Evolutionary conservation across 2,888 invertebrate species (phyloP), one percentile per base, ranked within the genome.

Genomic region (Lithosia quadra): DNA sequence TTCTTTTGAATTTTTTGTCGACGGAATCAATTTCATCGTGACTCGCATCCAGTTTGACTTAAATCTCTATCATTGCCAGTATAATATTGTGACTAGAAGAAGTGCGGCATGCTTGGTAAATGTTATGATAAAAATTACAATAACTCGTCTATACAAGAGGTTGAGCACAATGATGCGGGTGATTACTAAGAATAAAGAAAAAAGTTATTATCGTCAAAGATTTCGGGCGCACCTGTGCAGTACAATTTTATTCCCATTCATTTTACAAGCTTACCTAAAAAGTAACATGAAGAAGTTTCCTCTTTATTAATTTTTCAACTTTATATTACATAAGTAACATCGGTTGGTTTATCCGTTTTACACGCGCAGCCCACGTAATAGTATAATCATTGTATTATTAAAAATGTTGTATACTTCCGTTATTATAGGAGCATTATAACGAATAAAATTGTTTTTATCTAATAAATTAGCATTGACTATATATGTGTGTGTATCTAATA

Each of bases 271-370:
- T 92, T 88, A 91, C 92, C 94, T 93, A 94, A 93, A 94, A 93
- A 92, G 91, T 89, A 89, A 84, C 90, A 87, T 87, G 88, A 87
- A 89, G 90, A 93, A 94, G 91, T 94, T 94, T 90, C 90, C 85
- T 93, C 94, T 94, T 95, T 95, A 95, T 95, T 95, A 95, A 95
- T 95, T 95, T 95, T 95, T 92, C 91, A 95, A 95, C 94, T 95
- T 95, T 94, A 93, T 94, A 94, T 95, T 94, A 92, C 93, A 92
- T 90, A 85, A 86, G 85, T 87, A 92, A 88, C 90, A 91, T 90
- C 92, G 84, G 90, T 89, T 86, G 88, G 87, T 89, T 91, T 88
- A 91, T 92, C 90, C 88, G 86, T 89, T 87, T 90, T 86, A 80
- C 81, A 80, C 70, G 79, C 81, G 72, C 72, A 78, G 69, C 75